These are phyloP conservation scores for Acipenser ruthenus DNA, from an alignment of 2,797 vertebrate genomes.

Conservation along the genomic window DNA sequence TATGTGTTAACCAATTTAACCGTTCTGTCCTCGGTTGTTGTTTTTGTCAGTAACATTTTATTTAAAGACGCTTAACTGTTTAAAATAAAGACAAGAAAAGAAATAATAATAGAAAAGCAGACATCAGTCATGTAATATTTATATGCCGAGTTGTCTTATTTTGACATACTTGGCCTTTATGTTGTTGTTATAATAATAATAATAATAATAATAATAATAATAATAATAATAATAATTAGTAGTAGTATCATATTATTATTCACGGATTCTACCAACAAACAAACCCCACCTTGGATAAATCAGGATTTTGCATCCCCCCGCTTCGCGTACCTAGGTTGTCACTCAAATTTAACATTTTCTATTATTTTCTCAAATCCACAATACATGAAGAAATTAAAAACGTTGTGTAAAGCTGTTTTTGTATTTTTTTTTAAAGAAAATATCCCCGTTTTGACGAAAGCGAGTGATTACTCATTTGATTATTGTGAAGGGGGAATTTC, in stretches of 20 bases:
- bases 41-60: too few species aligned
- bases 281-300: too few species aligned
- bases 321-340: too few species aligned
- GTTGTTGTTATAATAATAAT: conserved; percentile 2
- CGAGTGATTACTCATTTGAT: conserved; percentile 49
- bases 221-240: not conserved
- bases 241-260: conserved; percentile 7
- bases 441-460: conserved; percentile 52
- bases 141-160: too few species aligned
- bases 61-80: too few species aligned
- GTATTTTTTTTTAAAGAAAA: conserved; percentile 30
- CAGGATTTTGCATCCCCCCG: too few species aligned
- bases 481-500: conserved; percentile 70
- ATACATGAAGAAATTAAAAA: not conserved
- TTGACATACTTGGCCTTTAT: not conserved
- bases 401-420: conserved; percentile 27
- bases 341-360: not conserved
- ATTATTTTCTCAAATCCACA: not conserved
- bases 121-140: too few species aligned
- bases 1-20: too few species aligned
- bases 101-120: too few species aligned
- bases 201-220: not conserved
- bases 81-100: too few species aligned
- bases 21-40: too few species aligned
- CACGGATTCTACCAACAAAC: too few species aligned